Conservation (phyloP, 2,888 invertebrate genomes). For the Thymelicus acteon region DNA sequence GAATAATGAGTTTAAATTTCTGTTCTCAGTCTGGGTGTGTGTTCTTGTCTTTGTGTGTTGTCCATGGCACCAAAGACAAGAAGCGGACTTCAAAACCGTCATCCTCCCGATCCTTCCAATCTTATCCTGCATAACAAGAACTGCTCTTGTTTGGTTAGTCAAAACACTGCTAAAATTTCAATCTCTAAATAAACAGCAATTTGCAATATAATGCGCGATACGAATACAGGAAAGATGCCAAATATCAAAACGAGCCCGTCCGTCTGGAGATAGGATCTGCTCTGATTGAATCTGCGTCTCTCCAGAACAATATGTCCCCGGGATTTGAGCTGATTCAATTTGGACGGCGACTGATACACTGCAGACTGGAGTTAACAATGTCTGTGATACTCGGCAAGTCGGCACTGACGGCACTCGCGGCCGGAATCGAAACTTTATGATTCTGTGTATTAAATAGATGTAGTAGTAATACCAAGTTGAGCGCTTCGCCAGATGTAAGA, state of each 20-base stretch:
- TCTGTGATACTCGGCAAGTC: background rate
- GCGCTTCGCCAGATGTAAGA: too few relatives aligned
- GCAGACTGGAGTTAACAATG: slow-evolving; percentile 8
- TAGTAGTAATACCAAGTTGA: too few relatives aligned
- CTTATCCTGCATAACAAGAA: background rate
- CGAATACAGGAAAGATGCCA: background rate
- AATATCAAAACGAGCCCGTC: slow-evolving; percentile 18
- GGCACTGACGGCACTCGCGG: too few relatives aligned
- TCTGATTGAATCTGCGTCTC: slow-evolving; percentile 28
- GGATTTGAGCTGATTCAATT: slow-evolving; percentile 41
- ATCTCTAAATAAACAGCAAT: background rate
- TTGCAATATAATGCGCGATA: background rate
- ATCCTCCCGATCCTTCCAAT: too few relatives aligned
- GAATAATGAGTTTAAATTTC: too few relatives aligned
- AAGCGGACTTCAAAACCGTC: too few relatives aligned
- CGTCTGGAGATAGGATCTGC: slow-evolving; percentile 33
- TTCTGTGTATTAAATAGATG: too few relatives aligned
- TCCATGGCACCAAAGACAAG: too few relatives aligned
- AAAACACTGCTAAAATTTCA: background rate
- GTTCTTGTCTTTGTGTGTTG: too few relatives aligned
- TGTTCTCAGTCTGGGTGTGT: too few relatives aligned
- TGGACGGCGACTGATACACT: slow-evolving; percentile 29
- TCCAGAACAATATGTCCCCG: slow-evolving; percentile 38
- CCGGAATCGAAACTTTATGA: background rate
- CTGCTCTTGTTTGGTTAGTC: background rate